Evolutionary conservation across 2,797 vertebrate genomes (phyloP), one percentile per base, ranked within the genome.

Genomic region (Florisuga fusca): DNA sequence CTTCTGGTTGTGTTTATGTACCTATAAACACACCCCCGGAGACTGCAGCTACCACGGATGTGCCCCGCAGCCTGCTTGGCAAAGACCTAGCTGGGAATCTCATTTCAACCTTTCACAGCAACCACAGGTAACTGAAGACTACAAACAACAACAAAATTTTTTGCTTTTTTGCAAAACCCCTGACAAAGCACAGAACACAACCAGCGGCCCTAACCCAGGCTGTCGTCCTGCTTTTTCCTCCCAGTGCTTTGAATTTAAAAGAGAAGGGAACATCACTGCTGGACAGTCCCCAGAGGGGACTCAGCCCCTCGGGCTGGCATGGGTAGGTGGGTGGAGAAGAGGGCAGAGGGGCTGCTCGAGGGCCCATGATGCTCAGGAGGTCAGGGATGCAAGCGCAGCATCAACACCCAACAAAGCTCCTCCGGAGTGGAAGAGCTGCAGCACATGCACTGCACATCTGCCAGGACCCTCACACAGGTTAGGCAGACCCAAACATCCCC

Each of bases 301-400:
- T 7, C 46, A 72, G 75, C 54, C 68, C 38, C 36, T 25, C 63
- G 17, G 1, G 2, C 75, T 43, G 57, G 50, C 36, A 22, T 0
- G 3, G 55, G 66, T 31, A 36, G 3, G 4, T 0, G 0, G 48
- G 6, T 55, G 41, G 43, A n/a, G 54, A 59, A 50, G 0, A 3
- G 15, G 34, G 34, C 53, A 80, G 34, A 22, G 15, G 13, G 7
- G 46, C 54, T 2, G 15, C 16, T 12, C 1, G 0, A 76, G 38
- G 25, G 50, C n/a, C 38, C 5, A 15, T 2, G 13, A 15, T 13
- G 69, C 54, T 67, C 0, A 0, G 53, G 26, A n/a, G 21, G 76
- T 6, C 51, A 23, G 19, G 21, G 46, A 46, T 21, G 20, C 20
- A 22, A 14, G 14, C 38, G 14, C 38, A 41, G 38, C 14, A 41